phyloP scores from a whole-genome alignment of 2,797 vertebrate species.

The Amblyopsis hoosieri region DNA sequence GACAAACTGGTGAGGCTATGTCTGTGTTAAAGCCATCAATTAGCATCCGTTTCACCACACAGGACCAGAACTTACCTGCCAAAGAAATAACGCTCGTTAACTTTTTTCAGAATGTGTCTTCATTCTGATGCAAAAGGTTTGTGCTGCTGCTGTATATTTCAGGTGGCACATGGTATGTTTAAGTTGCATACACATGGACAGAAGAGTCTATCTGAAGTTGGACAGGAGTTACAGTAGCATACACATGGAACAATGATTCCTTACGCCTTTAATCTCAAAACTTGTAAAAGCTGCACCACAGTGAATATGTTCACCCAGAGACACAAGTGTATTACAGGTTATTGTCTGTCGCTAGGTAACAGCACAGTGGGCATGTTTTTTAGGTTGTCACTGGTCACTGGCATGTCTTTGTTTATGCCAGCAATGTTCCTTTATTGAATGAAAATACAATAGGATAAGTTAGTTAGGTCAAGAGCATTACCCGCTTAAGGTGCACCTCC shows the following conservation, averaged over 20 bases:
- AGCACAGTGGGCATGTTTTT: too few relatives aligned
- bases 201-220: constrained; percentile 22
- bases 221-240: constrained; percentile 23
- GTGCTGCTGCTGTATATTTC: constrained; percentile 46
- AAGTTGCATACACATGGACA: constrained; percentile 46
- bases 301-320: too few relatives aligned
- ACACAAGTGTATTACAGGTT: too few relatives aligned
- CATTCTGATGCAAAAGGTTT: constrained; percentile 20
- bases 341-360: too few relatives aligned
- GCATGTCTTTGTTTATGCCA: too few relatives aligned
- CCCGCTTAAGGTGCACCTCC: background rate
- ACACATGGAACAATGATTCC: constrained; percentile 2
- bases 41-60: constrained; percentile 28
- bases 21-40: constrained; percentile 41
- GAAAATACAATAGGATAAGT: too few relatives aligned
- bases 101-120: constrained; percentile 38
- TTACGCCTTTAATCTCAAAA: constrained; percentile 3
- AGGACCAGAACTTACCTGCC: constrained; percentile 20
- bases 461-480: too few relatives aligned
- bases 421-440: too few relatives aligned
- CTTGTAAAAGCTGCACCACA: too few relatives aligned
- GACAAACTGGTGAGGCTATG: constrained; percentile 47
- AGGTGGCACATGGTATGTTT: constrained; percentile 47
- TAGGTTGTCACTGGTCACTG: too few relatives aligned
- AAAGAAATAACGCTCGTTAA: constrained; percentile 32